These are phyloP conservation scores for Rhincodon typus DNA, from an alignment of 2,797 vertebrate genomes.

Conservation along the genomic window DNA sequence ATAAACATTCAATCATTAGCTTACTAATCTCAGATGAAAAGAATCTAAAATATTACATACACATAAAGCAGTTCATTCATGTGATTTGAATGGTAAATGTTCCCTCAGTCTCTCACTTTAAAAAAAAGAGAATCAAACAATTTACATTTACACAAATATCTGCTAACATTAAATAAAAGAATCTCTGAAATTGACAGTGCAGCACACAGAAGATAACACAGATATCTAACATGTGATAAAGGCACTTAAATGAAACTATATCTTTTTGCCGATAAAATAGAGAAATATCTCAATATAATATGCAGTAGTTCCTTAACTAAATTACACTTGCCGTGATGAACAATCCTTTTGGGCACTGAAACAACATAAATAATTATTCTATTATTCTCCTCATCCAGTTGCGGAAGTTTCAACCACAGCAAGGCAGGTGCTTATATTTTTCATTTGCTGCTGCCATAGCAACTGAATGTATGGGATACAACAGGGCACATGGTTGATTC, in stretches of 20 bases:
- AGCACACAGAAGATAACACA: background rate
- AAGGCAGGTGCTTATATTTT: conserved; percentile 47
- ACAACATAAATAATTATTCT: background rate
- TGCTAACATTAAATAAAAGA: background rate
- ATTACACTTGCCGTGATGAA: background rate
- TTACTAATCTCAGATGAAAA: background rate
- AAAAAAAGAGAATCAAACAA: background rate
- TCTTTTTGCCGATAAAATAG: conserved; percentile 28
- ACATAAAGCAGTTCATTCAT: background rate
- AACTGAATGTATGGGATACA: conserved; percentile 59
- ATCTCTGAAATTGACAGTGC: background rate
- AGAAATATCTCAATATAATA: background rate
- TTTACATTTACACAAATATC: background rate
- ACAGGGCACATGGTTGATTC: conserved; percentile 45
- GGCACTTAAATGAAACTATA: background rate
- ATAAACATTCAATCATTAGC: background rate
- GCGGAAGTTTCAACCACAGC: conserved; percentile 47
- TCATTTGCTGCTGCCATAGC: conserved; percentile 59
- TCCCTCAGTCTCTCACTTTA: background rate
- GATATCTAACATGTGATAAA: background rate
- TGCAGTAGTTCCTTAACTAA: too few relatives aligned
- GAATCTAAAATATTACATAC: background rate
- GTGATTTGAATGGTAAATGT: background rate
- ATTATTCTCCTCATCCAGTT: conserved; percentile 38
- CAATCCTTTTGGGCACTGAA: too few relatives aligned